Evolutionary conservation across 1,140 invertebrate species (phyloP), one percentile per base, ranked within the genome.

Genomic region (Lysiphlebus fabarum): DNA sequence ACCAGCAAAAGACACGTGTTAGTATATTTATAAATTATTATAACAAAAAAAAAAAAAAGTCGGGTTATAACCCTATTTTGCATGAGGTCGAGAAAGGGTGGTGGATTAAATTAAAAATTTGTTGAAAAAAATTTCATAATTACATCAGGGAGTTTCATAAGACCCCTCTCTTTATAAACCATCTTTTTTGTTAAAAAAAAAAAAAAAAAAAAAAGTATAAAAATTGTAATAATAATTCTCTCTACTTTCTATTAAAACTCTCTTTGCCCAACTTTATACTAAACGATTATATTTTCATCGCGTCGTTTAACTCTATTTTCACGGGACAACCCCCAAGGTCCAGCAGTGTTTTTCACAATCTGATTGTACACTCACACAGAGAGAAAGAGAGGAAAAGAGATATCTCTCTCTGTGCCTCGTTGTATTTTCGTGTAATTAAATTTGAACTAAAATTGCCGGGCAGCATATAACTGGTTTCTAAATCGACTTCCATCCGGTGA

Each of bases 371-470:
- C 17, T 36, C n/a, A n/a, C n/a, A n/a, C n/a, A n/a, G n/a, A n/a
- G n/a, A n/a, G n/a, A n/a, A n/a, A n/a, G 9, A 66, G 59, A 59
- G 60, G n/a, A n/a, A n/a, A n/a, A 55, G 68, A 63, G 63, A 26
- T 26, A 26, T 4, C 17, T 26, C 17, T 26, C 17, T 26, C 17
- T 26, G 17, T 26, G 17, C 17, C 17, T 26, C 17, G 17, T 26
- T 26, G 17, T 26, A 26, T 26, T 26, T 34, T 58, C 58, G 62
- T 68, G 67, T 71, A 71, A 71, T 71, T 71, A 71, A 71, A 70
- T 67, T 68, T 66, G 55, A 60, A 71, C 70, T 66, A 69, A 71
- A 71, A 70, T 71, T 71, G 69, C 60, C 63, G 49, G 53, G 53
- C 36, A 26, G 17, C 17, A 26, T 26, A 40, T 49, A 59, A 51